Conservation (phyloP, 2,113 vertebrate species). For the Oryzias javanicus region DNA sequence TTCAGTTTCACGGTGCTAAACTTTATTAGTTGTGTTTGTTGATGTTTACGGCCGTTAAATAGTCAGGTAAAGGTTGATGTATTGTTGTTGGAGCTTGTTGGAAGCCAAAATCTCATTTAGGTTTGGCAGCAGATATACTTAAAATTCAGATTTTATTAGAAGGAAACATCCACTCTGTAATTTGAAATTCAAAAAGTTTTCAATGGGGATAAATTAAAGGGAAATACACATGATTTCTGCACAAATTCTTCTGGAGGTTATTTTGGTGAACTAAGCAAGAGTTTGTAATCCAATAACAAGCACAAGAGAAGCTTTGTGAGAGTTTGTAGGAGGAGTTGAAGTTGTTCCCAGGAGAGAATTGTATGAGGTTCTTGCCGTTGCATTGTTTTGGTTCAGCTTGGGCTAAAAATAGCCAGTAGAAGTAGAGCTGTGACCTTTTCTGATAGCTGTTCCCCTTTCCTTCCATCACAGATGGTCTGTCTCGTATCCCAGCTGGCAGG, state of each 20-base stretch:
- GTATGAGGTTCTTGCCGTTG: conserved; percentile 45
- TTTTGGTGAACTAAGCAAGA: neutral
- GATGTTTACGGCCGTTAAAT: conserved; percentile 5
- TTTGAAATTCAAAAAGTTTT: neutral
- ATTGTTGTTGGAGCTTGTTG: conserved; percentile 47
- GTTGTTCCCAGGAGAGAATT: conserved; percentile 28
- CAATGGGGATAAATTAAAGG: no score
- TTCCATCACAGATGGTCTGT: conserved; percentile 38
- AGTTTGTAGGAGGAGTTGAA: conserved; percentile 15
- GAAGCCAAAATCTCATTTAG: conserved; percentile 46
- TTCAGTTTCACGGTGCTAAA: neutral
- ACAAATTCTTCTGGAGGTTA: no score
- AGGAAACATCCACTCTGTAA: neutral
- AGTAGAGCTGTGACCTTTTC: conserved; percentile 50
- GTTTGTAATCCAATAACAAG: conserved; percentile 31
- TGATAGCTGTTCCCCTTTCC: conserved; percentile 34
- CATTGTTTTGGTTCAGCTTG: conserved; percentile 44
- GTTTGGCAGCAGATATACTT: conserved; percentile 46
- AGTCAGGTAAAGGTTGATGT: conserved; percentile 16
- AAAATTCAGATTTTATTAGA: conserved; percentile 4
- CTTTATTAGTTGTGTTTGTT: conserved; percentile 19
- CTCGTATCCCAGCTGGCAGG: conserved; percentile 20
- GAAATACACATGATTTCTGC: no score
- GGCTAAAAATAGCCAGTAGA: conserved; percentile 58
- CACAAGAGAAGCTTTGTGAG: neutral